Evolutionary conservation across 2,797 vertebrate genomes (phyloP).

Genomic region (Propithecus perrieri): DNA sequence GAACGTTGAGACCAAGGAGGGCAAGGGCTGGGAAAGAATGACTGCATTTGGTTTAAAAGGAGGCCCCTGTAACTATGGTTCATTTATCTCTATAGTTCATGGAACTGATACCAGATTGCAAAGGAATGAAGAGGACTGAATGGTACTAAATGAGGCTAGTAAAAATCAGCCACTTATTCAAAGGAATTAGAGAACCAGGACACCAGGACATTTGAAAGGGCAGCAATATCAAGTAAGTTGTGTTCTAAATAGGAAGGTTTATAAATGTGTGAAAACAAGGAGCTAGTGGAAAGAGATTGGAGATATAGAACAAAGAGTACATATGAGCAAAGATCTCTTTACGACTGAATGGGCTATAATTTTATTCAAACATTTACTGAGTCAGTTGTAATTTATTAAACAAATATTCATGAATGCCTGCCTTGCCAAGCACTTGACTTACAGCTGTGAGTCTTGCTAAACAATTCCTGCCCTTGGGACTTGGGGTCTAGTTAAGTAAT

Average conservation of each 20-base stretch:
- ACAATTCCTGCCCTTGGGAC: not conserved
- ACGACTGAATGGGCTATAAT: not conserved
- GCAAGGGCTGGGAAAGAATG: not conserved
- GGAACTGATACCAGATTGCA: not conserved
- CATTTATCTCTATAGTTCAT: not conserved
- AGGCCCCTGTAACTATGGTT: not conserved
- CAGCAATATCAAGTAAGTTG: not conserved
- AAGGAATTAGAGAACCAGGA: conserved; percentile 28
- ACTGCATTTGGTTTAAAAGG: not conserved
- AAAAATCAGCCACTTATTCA: conserved; percentile 17
- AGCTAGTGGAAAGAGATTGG: not conserved
- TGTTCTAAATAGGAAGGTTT: conserved; percentile 4
- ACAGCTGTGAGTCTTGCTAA: not conserved
- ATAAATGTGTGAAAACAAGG: not conserved
- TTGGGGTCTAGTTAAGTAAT: not conserved
- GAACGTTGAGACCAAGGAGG: not conserved
- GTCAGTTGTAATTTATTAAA: not conserved
- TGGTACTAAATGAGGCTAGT: not conserved
- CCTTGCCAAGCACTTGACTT: not conserved
- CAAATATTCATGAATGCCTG: not conserved
- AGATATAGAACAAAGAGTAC: not conserved
- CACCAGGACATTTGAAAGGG: not conserved
- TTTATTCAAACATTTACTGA: not conserved
- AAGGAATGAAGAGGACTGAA: not conserved
- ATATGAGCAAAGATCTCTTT: not conserved